These are phyloP conservation scores for Anarhynchus alexandrinus DNA, from an alignment of 2,113 vertebrate species.

Conservation along the genomic window DNA sequence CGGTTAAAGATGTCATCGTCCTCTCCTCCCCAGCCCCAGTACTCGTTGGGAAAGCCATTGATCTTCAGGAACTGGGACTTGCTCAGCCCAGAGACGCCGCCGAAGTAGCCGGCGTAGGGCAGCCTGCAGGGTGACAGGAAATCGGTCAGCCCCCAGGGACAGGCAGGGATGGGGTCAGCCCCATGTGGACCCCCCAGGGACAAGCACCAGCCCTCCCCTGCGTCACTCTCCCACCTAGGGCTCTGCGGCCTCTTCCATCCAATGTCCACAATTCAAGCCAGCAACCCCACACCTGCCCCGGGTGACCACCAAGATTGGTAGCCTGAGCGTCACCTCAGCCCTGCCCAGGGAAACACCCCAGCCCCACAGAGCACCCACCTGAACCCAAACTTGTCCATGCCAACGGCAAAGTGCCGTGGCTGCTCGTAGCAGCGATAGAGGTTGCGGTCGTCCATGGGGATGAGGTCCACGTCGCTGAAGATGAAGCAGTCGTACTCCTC, in stretches of 20 bases:
- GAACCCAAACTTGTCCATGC: slow-evolving; percentile 90
- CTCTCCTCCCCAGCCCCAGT: slow-evolving; percentile 99
- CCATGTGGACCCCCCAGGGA: neutral
- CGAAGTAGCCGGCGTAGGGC: slow-evolving; percentile 95
- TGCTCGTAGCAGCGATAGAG: slow-evolving; percentile 97
- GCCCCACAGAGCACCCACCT: slow-evolving; percentile 58
- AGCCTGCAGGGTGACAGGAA: slow-evolving; percentile 75
- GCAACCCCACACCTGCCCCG: accelerated
- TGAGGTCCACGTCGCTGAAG: slow-evolving; percentile 96
- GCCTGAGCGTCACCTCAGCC: neutral
- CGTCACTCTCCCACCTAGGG: neutral
- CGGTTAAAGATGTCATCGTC: slow-evolving; percentile 99
- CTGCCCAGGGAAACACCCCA: neutral
- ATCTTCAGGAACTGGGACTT: slow-evolving; percentile 98
- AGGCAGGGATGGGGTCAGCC: neutral
- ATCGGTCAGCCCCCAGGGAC: neutral
- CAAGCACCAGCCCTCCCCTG: neutral
- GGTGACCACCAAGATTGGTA: accelerated
- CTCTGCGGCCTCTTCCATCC: neutral
- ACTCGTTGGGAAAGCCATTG: slow-evolving; percentile 98
- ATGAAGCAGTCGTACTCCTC: slow-evolving; percentile 96
- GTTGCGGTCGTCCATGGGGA: slow-evolving; percentile 99
- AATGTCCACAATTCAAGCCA: accelerated
- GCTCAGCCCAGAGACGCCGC: slow-evolving; percentile 95
- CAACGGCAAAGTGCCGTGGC: slow-evolving; percentile 95